Conservation (phyloP, 2,113 vertebrate genomes). For the Passer domesticus region DNA sequence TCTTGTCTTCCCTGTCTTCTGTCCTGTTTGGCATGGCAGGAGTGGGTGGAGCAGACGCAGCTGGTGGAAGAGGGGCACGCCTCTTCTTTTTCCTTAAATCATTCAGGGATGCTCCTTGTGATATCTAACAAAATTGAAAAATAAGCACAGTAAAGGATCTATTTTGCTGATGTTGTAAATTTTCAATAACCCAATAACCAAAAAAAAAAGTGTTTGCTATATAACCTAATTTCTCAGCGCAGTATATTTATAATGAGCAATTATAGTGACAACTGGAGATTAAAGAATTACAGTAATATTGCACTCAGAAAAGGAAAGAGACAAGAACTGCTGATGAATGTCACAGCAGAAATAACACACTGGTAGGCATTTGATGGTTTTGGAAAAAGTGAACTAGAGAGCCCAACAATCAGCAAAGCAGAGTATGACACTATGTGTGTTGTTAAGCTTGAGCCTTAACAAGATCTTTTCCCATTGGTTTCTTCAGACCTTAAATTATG, state of each 20-base stretch:
- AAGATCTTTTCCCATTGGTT: not conserved
- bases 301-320: not conserved
- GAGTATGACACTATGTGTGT: not conserved
- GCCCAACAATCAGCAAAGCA: not conserved
- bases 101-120: slow-evolving; percentile 70
- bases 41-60: slow-evolving; percentile 71
- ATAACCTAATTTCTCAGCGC: not conserved
- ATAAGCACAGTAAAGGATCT: not conserved
- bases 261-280: not conserved
- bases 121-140: slow-evolving; percentile 70
- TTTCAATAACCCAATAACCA: not conserved
- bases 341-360: not conserved
- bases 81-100: slow-evolving; percentile 87
- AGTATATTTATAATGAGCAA: not conserved
- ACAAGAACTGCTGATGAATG: not conserved
- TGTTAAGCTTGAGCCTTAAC: not conserved
- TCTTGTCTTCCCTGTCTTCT: slow-evolving; percentile 84
- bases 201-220: too few species aligned
- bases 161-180: not conserved
- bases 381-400: not conserved
- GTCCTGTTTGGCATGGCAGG: slow-evolving; percentile 74
- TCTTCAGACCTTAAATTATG: not conserved
- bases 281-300: not conserved
- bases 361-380: not conserved
- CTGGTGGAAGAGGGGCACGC: slow-evolving; percentile 85